Conservation (phyloP, 2,888 invertebrate species). For the Thysanoteuthis rhombus region DNA sequence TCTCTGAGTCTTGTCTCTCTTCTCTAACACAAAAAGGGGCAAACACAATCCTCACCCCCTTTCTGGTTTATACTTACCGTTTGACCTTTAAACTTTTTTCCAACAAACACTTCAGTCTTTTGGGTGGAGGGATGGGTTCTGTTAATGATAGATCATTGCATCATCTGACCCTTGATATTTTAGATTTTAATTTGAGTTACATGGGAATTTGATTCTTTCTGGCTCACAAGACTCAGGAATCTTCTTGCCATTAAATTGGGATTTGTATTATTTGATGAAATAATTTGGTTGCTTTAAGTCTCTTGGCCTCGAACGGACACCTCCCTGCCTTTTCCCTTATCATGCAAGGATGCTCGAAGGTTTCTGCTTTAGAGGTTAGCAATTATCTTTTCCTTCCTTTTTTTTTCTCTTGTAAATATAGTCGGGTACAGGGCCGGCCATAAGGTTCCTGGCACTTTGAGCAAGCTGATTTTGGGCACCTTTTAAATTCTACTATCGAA, state of each 20-base stretch:
- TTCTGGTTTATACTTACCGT: not conserved
- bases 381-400: not conserved
- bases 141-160: not conserved
- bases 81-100: not conserved
- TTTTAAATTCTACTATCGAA: too few relatives aligned
- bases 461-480: too few relatives aligned
- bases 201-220: constrained; percentile 12
- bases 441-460: too few relatives aligned
- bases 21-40: too few relatives aligned
- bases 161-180: not conserved
- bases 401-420: not conserved
- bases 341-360: not conserved
- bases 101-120: too few relatives aligned
- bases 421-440: too few relatives aligned
- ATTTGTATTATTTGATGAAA: not conserved
- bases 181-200: not conserved
- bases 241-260: not conserved
- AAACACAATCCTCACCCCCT: not conserved
- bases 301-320: not conserved
- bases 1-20: not conserved
- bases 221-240: not conserved
- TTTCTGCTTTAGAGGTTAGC: not conserved
- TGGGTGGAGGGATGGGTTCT: not conserved
- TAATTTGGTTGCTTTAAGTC: not conserved
- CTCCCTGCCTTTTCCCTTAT: too few relatives aligned